Evolutionary conservation across 2,888 invertebrate species (phyloP), one percentile per base, ranked within the genome.

Genomic region (Drosophila emarginata): DNA sequence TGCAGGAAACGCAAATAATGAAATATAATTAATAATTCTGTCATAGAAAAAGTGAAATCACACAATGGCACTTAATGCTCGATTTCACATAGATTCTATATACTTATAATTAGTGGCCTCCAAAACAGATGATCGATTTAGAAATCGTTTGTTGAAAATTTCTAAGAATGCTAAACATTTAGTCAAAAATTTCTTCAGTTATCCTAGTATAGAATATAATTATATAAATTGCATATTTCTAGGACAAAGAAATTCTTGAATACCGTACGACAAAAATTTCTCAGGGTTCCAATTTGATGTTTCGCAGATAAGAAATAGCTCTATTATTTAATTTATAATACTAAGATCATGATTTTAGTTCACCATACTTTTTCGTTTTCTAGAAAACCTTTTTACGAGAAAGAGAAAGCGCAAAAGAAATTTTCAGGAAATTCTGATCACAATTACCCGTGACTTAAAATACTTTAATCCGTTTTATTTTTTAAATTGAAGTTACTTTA

Each of bases 1-100:
- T 40, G 54, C 58, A 65, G 66, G 50, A 72, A 65, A 45, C 39
- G 23, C 37, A 23, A 18, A 59, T 15, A 37, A 60, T 73, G 67
- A 40, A 40, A 37, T 37, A 61, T 53, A 23, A 52, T 53, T 39
- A 21, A 53, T 52, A 71, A 40, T 66, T 18, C 45, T 39, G 40
- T 18, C 12, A 45, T 54, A 14, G 6, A 36, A 50, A 36, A 54
- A 54, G 53, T 54, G 53, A 18, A 32, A 54, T 45, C 28, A 36
- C 28, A 28, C 36, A 36, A 54, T 54, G 11, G 36, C 54, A 18
- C 12, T 36, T 36, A 37, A 51, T 60, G 60, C 23, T 58, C 45
- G 45, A 45, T 45, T 45, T 21, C 45, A 45, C 45, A 21, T 21
- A 7, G 45, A 45, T 45, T 18, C 21, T 45, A 45, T 45, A 45